Evolutionary conservation across 2,113 vertebrate species (phyloP).

Genomic region (Damaliscus lunatus): DNA sequence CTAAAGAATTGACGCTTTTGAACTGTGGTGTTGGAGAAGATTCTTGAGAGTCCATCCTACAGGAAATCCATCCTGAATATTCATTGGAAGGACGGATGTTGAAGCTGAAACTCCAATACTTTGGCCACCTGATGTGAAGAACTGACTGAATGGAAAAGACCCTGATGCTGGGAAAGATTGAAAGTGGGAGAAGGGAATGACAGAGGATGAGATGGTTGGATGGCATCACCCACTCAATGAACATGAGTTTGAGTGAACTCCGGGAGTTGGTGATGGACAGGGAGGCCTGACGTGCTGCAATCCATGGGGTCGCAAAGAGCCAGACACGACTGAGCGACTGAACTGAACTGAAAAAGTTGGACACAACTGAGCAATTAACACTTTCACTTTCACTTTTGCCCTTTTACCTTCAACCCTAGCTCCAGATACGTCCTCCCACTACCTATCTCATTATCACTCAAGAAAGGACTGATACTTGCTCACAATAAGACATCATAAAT

Average conservation of each 20-base stretch:
- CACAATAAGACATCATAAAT: background rate
- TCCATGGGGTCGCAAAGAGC: background rate
- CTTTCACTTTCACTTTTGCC: background rate
- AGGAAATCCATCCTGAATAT: background rate
- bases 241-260: background rate
- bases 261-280: background rate
- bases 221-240: background rate
- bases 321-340: fast-evolving
- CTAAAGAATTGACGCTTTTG: background rate
- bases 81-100: background rate
- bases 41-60: background rate
- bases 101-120: background rate
- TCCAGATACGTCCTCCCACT: background rate
- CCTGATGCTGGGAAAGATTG: background rate
- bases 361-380: background rate
- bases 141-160: background rate
- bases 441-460: background rate
- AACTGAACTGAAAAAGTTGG: background rate
- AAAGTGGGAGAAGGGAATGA: background rate
- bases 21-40: background rate
- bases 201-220: background rate
- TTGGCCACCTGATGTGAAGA: background rate
- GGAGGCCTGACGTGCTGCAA: fast-evolving
- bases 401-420: background rate
- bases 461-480: background rate